Evolutionary conservation across 2,113 vertebrate species (phyloP).

Genomic region (Equus quagga): DNA sequence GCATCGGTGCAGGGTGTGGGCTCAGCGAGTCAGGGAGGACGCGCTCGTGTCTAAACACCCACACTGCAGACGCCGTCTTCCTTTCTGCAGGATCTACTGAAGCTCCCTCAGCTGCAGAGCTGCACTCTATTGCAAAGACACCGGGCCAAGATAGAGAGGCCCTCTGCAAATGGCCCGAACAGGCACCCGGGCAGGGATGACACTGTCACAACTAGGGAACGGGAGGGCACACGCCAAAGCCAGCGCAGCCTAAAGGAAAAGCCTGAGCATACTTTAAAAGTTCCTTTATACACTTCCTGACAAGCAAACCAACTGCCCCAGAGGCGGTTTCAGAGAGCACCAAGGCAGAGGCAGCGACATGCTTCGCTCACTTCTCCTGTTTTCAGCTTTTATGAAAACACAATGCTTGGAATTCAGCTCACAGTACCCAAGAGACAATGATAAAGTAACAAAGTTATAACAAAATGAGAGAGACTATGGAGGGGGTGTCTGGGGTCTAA

Average conservation of each 20-base stretch:
- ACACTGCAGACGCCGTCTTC: neutral
- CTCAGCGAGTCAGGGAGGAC: accelerated
- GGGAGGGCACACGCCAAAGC: accelerated
- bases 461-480: neutral
- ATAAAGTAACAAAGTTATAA: accelerated
- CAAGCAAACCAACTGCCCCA: accelerated
- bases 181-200: accelerated
- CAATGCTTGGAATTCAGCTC: neutral
- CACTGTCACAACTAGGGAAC: accelerated
- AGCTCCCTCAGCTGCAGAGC: neutral
- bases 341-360: too few relatives aligned
- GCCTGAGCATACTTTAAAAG: neutral
- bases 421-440: too few relatives aligned
- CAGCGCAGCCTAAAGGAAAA: accelerated
- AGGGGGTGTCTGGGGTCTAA: accelerated
- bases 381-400: accelerated
- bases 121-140: neutral
- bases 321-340: neutral
- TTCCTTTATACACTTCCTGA: neutral
- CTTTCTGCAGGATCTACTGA: neutral
- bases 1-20: too few relatives aligned
- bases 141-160: neutral
- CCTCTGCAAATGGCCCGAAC: accelerated
- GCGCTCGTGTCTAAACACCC: neutral
- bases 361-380: accelerated